Evolutionary conservation across 2,113 vertebrate species (phyloP), one percentile per base, ranked within the genome.

Genomic region (Corydoras maculifer): DNA sequence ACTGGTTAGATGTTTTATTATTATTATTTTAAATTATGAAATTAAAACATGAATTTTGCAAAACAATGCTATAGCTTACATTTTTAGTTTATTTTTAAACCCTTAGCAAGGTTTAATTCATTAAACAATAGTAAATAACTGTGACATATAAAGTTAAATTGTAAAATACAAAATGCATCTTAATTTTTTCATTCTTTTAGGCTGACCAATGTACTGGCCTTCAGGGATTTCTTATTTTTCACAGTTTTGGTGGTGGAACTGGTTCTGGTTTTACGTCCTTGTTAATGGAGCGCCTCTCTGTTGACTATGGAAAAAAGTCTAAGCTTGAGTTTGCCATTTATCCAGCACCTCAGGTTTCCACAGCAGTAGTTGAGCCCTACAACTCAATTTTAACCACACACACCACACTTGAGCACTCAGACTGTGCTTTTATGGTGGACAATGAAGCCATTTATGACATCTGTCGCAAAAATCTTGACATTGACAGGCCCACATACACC

Each of bases 341-440:
- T 49, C 93, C 91, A 30, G 89, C 90, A 10, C 91, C 93, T 14
- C 87, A 91, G 79, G 87, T 92, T 65, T 91, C 92, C 75, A 91
- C 90, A 0, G 91, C 92, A 5, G 83, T 93, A 2, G 92, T 92
- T 8, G 92, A 93, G 75, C 91, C 91, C 3, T 93, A 94, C 80
- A 94, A 94, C 72, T 85, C 91, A 60, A 84, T 93, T 83, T 83
- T 94, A 63, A 92, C 92, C 80, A 92, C 92, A 9, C 91, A 93
- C 74, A 90, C 90, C 75, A 92, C 91, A 43, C 77, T 91, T 69
- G 93, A 94, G 87, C 93, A 90, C 85, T 88, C 87, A 0, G 92
- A 94, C 80, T 94, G 92, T 65, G 89, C 91, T 5, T 92, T 92
- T 84, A 92, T 92, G 91, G 91, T 91, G 0, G 91, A 92, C 76